phyloP scores from a whole-genome alignment of 2,797 vertebrate genomes.

The Melanotaenia boesemani region DNA sequence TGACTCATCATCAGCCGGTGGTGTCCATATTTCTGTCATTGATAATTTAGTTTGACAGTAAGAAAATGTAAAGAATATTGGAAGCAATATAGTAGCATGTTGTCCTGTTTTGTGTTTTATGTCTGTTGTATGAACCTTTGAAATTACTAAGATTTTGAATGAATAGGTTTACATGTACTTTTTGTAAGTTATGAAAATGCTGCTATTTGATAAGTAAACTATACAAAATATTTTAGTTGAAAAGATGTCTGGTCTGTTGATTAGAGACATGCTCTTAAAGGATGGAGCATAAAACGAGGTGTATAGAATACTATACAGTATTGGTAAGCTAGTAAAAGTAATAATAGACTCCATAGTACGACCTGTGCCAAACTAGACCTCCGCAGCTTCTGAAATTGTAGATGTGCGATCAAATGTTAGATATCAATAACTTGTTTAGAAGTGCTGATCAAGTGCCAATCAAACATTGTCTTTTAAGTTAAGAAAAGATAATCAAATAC shows the following conservation, averaged over 20 bases:
- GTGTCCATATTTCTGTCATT: slow-evolving; percentile 89
- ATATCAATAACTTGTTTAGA: slow-evolving; percentile 88
- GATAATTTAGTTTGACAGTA: slow-evolving; percentile 87
- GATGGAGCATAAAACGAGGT: slow-evolving; percentile 84
- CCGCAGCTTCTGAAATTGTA: slow-evolving; percentile 88
- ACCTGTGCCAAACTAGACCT: slow-evolving; percentile 87
- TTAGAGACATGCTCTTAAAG: slow-evolving; percentile 82
- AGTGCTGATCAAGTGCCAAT: slow-evolving; percentile 89
- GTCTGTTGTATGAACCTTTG: slow-evolving; percentile 90
- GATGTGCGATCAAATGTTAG: slow-evolving; percentile 88
- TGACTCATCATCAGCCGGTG: slow-evolving; percentile 85
- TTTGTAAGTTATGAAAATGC: slow-evolving; percentile 90
- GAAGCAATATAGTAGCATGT: slow-evolving; percentile 92
- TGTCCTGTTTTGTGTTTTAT: slow-evolving; percentile 90
- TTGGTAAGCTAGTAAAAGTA: slow-evolving; percentile 86
- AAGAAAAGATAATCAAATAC: slow-evolving; percentile 87
- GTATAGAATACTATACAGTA: slow-evolving; percentile 84
- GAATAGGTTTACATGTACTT: slow-evolving; percentile 91
- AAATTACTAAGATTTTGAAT: slow-evolving; percentile 90
- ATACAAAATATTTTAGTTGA: slow-evolving; percentile 90
- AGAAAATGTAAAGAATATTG: slow-evolving; percentile 90
- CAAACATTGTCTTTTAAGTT: slow-evolving; percentile 86
- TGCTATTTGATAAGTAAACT: slow-evolving; percentile 91
- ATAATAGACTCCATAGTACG: slow-evolving; percentile 86
- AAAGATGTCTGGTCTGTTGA: slow-evolving; percentile 87